Evolutionary conservation across 2,888 invertebrate species (phyloP), one percentile per base, ranked within the genome.

Genomic region (Poecilus cupreus): DNA sequence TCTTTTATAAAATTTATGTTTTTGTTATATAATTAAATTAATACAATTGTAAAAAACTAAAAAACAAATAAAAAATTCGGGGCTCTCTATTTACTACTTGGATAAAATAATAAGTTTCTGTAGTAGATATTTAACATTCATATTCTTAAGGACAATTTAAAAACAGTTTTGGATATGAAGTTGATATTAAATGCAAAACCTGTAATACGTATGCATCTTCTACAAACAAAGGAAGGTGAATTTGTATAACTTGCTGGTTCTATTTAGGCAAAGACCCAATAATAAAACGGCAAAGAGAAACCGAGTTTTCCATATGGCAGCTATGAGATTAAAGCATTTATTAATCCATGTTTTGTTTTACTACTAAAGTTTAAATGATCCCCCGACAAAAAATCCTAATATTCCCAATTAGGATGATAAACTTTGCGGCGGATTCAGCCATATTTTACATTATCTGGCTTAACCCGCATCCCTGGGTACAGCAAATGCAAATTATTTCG

Each of bases 401-500:
- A 68, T 68, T 10, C 32, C 37, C 64, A 68, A 68, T 68, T 68
- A 68, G 64, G 18, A 60, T 64, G 37, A 64, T 68, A 68, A 68
- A 51, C 32, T 68, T 32, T 68, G 37, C 16, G 64, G 64, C 37
- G 11, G 64, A 37, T 68, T 37, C 11, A 10, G 1, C 37, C 64
- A 68, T 68, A 68, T 68, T 68, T 68, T 18, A 68, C 64, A 68
- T 37, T 68, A 68, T 68, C 64, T 72, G 46, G 72, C 72, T 72
- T 72, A 72, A 43, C 46, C 43, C 16, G 60, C 16, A 37, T 37
- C 68, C 8, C 37, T 8, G 51, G 13, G 32, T 32, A 26, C 32
- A n/a, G 26, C 51, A 8, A 75, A 75, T 75, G 75, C 51, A 75
- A 78, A 78, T 68, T 46, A 78, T 78, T 68, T 68, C 10, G 11